phyloP scores from a whole-genome alignment of 2,888 invertebrate genomes.

The Odontocolon sp. region DNA sequence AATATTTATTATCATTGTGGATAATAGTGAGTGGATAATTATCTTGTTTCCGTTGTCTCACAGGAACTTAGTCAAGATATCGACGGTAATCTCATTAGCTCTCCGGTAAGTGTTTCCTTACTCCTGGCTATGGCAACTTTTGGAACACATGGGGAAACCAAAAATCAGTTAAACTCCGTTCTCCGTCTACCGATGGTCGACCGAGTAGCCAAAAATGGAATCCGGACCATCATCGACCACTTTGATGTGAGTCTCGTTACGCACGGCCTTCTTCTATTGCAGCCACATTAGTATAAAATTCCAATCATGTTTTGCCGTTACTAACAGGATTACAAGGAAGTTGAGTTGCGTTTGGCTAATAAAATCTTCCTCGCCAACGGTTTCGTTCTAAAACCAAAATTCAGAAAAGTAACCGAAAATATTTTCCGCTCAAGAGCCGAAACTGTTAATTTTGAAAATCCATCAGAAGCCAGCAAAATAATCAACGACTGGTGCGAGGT shows the following conservation, averaged over 20 bases:
- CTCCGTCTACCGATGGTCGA: slow-evolving; percentile 67
- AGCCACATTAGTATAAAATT: too few relatives aligned
- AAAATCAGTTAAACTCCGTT: slow-evolving; percentile 63
- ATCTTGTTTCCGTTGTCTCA: too few relatives aligned
- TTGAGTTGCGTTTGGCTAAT: slow-evolving; percentile 83
- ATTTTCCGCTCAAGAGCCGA: slow-evolving; percentile 84
- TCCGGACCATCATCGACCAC: slow-evolving; percentile 64
- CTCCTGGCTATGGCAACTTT: too few relatives aligned
- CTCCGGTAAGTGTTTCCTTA: too few relatives aligned
- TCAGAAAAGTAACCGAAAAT: slow-evolving; percentile 81
- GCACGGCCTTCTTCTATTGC: slow-evolving; percentile 82
- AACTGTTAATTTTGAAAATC: slow-evolving; percentile 83
- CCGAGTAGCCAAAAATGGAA: slow-evolving; percentile 59
- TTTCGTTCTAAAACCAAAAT: slow-evolving; percentile 80
- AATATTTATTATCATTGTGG: too few relatives aligned
- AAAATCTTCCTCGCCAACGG: slow-evolving; percentile 85
- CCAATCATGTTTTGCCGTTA: slow-evolving; percentile 53
- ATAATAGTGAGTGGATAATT: too few relatives aligned
- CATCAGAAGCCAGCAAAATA: slow-evolving; percentile 77
- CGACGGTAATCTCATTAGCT: too few relatives aligned
- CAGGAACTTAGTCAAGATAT: too few relatives aligned
- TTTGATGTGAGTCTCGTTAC: slow-evolving; percentile 67
- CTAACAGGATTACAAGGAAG: slow-evolving; percentile 1
- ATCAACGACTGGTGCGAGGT: slow-evolving; percentile 91
- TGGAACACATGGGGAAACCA: too few relatives aligned